Evolutionary conservation across 2,113 vertebrate genomes (phyloP), one percentile per base, ranked within the genome.

Genomic region (Oplegnathus fasciatus): DNA sequence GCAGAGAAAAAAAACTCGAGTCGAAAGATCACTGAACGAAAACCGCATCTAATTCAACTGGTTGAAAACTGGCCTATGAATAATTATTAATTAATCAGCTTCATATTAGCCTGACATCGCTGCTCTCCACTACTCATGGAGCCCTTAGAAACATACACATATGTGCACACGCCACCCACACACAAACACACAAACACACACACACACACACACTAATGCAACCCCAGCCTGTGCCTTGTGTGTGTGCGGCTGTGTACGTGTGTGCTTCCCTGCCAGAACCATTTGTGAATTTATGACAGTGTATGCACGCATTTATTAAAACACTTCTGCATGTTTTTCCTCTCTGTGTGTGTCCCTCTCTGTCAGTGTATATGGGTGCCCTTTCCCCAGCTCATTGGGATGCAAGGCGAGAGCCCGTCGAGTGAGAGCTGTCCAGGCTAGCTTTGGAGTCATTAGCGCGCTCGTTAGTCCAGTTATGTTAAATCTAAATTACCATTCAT

Each of bases 401-500:
- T 95, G 93, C 94, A 83, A 92, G 84, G 81, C 92, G 86, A 82
- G 86, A 75, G 83, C 70, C 77, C 68, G 34, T 82, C 58, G 80
- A 91, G 91, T 83, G 89, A 88, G 91, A 92, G 92, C 94, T 88
- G 90, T 94, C 94, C 93, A 75, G 93, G 90, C 94, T 92, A 92
- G 93, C 95, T 93, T 94, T 93, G 89, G 94, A 95, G 94, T 95
- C 95, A 95, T 96, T 95, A 96, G 94, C 80, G 85, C 79, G 89
- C 92, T 96, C 95, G 95, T 96, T 96, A 96, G 95, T 94, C 86
- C 91, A 93, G 94, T 96, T 95, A 95, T 95, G 95, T 95, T 95
- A 95, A 96, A 96, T 96, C 94, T 90, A 95, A 95, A 96, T 96
- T 94, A 95, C 93, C 95, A 95, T 96, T 95, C 95, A 96, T 96